These are phyloP conservation scores for Chaetoderma sp. DNA, from an alignment of 2,888 invertebrate species.

Conservation along the genomic window DNA sequence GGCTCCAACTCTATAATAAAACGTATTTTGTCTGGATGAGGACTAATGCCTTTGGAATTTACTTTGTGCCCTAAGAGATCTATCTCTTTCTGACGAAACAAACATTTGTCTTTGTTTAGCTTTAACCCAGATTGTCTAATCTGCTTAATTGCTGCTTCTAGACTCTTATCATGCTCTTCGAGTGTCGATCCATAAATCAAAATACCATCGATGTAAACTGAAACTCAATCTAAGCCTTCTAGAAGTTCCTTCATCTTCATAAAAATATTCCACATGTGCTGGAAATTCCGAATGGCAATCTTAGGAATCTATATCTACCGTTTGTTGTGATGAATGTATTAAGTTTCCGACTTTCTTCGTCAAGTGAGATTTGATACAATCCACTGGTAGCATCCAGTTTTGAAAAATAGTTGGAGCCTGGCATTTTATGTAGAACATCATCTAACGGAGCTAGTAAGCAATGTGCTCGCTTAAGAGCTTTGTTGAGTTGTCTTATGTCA, in stretches of 20 bases:
- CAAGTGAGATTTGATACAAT: conserved; percentile 29
- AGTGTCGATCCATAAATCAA: conserved; percentile 25
- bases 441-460: conserved; percentile 28
- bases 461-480: conserved; percentile 27
- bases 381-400: conserved; percentile 26
- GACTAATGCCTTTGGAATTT: conserved; percentile 11
- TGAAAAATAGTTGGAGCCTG: conserved; percentile 21
- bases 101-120: conserved; percentile 37
- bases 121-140: conserved; percentile 20
- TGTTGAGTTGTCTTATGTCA: conserved; percentile 29
- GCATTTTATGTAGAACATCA: conserved; percentile 27
- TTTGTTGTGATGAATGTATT: conserved; percentile 30
- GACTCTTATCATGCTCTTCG: conserved; percentile 27
- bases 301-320: conserved; percentile 22
- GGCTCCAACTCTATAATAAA: not conserved
- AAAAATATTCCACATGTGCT: conserved; percentile 32
- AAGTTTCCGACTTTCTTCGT: conserved; percentile 12
- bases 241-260: conserved; percentile 26
- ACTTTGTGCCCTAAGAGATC: conserved; percentile 10
- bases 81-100: conserved; percentile 3
- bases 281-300: conserved; percentile 29
- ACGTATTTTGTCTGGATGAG: conserved; percentile 16
- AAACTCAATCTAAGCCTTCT: conserved; percentile 18
- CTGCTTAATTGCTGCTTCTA: conserved; percentile 17
- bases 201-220: conserved; percentile 35